A percentile compares a stretch with the other conserved stretches of the same genome.
phyloP scores from a whole-genome alignment of 1,140 invertebrate species.

The Atta cephalotes region DNA sequence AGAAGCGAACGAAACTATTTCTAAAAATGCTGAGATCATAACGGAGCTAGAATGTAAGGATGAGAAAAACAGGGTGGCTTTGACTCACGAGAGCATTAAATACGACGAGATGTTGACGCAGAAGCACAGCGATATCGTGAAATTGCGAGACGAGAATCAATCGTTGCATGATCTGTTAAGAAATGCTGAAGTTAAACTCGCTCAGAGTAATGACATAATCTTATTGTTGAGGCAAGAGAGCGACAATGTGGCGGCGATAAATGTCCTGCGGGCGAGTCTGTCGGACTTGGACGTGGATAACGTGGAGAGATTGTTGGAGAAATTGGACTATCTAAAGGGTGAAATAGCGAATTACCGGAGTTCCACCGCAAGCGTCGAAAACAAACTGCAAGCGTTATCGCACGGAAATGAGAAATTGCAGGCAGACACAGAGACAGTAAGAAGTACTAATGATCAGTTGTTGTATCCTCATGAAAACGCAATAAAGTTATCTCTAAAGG shows the following conservation, averaged over 20 bases:
- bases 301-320: constrained; percentile 36
- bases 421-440: constrained; percentile 57
- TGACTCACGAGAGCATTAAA: constrained; percentile 23
- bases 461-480: constrained; percentile 17
- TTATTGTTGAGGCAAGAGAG: constrained; percentile 57
- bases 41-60: constrained; percentile 26
- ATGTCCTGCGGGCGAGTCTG: constrained; percentile 53
- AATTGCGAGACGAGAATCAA: constrained; percentile 62
- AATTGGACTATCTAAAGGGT: constrained; percentile 47
- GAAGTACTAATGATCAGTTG: constrained; percentile 60
- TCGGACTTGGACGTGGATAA: constrained; percentile 64
- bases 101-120: constrained; percentile 43
- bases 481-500: constrained; percentile 46
- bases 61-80: constrained; percentile 5
- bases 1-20: constrained; percentile 37
- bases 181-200: constrained; percentile 55
- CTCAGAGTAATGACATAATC: constrained; percentile 59
- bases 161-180: constrained; percentile 45
- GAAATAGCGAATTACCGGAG: constrained; percentile 61
- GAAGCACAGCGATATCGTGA: constrained; percentile 51
- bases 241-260: constrained; percentile 59
- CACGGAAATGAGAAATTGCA: constrained; percentile 66
- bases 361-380: constrained; percentile 62
- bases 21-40: constrained; percentile 51
- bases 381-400: constrained; percentile 32